phyloP scores from a whole-genome alignment of 2,113 vertebrate species.

The Muntiacus reevesi region DNA sequence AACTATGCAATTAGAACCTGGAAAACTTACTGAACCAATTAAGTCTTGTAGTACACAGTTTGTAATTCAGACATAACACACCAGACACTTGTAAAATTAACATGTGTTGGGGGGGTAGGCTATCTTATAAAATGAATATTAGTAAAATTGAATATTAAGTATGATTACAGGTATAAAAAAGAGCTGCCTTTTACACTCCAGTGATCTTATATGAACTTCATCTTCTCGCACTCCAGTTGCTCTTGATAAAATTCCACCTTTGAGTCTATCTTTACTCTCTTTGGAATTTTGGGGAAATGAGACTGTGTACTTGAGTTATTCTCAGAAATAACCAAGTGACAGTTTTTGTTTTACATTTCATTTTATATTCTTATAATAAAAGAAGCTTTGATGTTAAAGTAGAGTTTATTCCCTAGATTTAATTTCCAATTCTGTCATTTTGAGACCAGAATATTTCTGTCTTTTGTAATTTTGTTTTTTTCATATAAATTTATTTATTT shows the following conservation, averaged over 20 bases:
- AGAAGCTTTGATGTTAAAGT: neutral
- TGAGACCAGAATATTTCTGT: neutral
- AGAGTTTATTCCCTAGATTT: neutral
- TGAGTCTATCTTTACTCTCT: neutral
- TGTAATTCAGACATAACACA: neutral
- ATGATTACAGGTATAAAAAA: neutral
- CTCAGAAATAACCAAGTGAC: neutral
- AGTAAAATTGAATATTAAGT: neutral
- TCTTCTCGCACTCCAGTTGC: neutral
- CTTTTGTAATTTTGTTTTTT: neutral
- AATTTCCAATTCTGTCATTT: neutral
- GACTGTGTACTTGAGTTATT: neutral
- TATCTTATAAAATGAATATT: neutral
- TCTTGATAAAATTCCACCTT: neutral
- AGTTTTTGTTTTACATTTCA: constrained; percentile 18
- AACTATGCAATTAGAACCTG: neutral
- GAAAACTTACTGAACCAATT: neutral
- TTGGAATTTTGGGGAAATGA: neutral
- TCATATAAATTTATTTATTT: no score
- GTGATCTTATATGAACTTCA: neutral
- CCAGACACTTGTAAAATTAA: neutral
- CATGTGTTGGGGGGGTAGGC: neutral
- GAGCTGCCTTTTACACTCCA: neutral
- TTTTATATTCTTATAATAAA: neutral
- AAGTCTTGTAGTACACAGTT: neutral